Evolutionary conservation across 1,140 invertebrate species (phyloP), one percentile per base, ranked within the genome.

Genomic region (Physella acuta): DNA sequence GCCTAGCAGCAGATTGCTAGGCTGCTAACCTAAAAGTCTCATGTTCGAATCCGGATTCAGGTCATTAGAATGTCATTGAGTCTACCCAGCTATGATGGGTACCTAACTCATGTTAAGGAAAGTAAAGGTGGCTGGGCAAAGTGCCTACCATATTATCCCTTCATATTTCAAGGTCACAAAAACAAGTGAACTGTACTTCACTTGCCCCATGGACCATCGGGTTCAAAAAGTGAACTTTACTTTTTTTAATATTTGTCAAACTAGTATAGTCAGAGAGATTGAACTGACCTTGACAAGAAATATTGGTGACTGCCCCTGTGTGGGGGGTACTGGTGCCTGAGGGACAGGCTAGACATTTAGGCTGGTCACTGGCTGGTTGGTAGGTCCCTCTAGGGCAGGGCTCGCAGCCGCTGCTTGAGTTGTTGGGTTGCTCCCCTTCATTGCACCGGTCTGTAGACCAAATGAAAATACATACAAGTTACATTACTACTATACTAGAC

Each of bases 321-420:
- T 34, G 26, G 20, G 55, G 37, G 0, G 71, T 73, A 44, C 63
- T 68, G n/a, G 33, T 68, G 34, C 20, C 49, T 8, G 28, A 26
- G 24, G 55, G 20, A 33, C 71, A 73, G 2, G 30, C 28, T 17
- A 59, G 24, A 59, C 71, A 73, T 28, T 62, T 37, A 17, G 61
- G 52, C 37, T 53, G 26, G 36, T 73, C 68, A 17, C 39, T 3
- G 14, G 37, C 26, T 11, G 55, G 39, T 33, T 73, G 71, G 62
- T 74, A 77, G 0, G 52, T 68, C 5, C 74, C 76, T 33, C 58
- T 33, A 17, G 76, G 74, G 60, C 76, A 77, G 16, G 60, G 55
- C 16, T 71, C 69, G 67, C 76, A 78, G 2, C 52, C 69, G 28
- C 56, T 53, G 30, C 37, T 53, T 4, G 58, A 52, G 14, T 24